Evolutionary conservation across 2,113 vertebrate genomes (phyloP).

Genomic region (Thamnophis sirtalis): DNA sequence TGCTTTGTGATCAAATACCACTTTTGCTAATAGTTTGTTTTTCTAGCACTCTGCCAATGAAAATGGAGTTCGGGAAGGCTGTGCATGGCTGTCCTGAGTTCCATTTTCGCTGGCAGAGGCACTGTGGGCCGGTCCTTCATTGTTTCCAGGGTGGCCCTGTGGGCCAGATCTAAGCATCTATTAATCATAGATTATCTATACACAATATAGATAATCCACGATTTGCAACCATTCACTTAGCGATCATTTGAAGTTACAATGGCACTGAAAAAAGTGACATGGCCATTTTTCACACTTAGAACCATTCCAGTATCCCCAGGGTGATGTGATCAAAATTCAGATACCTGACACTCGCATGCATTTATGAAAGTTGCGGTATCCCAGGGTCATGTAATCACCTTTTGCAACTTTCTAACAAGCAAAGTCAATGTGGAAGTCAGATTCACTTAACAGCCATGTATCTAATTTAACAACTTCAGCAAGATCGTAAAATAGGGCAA

Average conservation of each 20-base stretch:
- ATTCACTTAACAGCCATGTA: background rate
- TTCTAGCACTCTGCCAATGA: no score
- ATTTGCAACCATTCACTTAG: background rate
- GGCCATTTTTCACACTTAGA: background rate
- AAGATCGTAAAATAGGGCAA: background rate
- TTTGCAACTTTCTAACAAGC: background rate
- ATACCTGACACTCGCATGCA: background rate
- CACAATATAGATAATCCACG: background rate
- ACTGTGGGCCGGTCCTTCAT: no score
- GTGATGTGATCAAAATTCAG: background rate
- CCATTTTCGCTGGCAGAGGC: no score
- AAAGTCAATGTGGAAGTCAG: background rate
- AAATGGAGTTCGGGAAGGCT: no score
- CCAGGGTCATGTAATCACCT: background rate
- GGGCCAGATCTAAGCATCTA: no score
- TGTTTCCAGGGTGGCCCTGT: no score
- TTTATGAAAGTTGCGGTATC: background rate
- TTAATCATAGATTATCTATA: no score
- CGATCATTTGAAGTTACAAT: background rate
- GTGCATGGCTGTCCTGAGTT: fast-evolving
- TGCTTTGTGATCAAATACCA: no score
- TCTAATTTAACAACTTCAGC: background rate
- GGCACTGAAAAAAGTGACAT: background rate
- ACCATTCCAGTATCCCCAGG: background rate
- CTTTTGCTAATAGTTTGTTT: no score